Percentiles rank a stretch among this genome's conserved stretches.
These are phyloP conservation scores for Sipha flava DNA, from an alignment of 1,140 invertebrate genomes.

Conservation along the genomic window DNA sequence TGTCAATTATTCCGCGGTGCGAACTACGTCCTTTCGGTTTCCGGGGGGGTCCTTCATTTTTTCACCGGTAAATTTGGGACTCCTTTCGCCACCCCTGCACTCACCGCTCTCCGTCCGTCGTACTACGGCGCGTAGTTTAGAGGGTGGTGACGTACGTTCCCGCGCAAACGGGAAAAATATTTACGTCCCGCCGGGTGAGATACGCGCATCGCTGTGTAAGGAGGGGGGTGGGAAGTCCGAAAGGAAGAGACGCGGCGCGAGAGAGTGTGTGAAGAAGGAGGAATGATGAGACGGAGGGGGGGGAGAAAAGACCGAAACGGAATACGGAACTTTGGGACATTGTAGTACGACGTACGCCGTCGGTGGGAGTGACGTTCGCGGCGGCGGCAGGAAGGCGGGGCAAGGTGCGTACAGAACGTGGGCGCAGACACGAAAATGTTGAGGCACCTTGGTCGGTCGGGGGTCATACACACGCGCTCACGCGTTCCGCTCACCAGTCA, in stretches of 20 bases:
- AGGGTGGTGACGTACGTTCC: too few species aligned
- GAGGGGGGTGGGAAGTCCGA: too few species aligned
- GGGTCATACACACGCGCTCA: constrained; percentile 32
- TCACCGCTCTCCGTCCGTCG: too few species aligned
- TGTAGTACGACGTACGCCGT: too few species aligned
- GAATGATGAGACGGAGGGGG: background rate
- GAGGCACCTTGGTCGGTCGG: constrained; percentile 32
- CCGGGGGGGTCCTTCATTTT: background rate
- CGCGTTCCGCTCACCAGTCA: constrained; percentile 24
- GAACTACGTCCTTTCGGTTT: background rate
- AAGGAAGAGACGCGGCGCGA: too few species aligned
- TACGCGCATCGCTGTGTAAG: too few species aligned
- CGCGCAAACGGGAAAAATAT: too few species aligned
- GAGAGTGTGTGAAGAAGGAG: too few species aligned
- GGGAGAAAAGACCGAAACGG: background rate
- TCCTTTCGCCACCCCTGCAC: too few species aligned
- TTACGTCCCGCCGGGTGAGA: too few species aligned
- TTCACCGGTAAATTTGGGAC: background rate
- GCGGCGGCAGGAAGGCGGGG: background rate
- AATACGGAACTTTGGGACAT: background rate
- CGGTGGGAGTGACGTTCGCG: background rate
- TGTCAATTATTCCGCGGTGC: background rate
- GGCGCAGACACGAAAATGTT: constrained; percentile 33
- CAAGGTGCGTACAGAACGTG: constrained; percentile 31
- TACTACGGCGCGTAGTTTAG: too few species aligned